These are phyloP conservation scores for Sander lucioperca DNA, from an alignment of 2,113 vertebrate genomes.

Conservation along the genomic window DNA sequence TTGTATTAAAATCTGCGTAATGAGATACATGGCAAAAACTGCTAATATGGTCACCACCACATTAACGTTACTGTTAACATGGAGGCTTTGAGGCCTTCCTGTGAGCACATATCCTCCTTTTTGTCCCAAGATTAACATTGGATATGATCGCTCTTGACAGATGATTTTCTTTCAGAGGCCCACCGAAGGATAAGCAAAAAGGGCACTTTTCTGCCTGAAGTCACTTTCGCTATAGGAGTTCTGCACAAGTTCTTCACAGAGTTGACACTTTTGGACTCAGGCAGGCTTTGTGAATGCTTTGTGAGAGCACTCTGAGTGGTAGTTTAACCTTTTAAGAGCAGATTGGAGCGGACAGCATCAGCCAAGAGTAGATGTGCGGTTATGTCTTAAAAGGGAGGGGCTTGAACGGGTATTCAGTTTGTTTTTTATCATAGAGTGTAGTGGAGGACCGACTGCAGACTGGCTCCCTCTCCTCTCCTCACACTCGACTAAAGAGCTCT, in stretches of 20 bases:
- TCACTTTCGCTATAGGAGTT: constrained; percentile 74
- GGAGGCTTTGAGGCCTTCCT: not conserved
- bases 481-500: constrained; percentile 62
- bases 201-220: constrained; percentile 84
- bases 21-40: not conserved
- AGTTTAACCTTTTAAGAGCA: constrained; percentile 2
- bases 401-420: constrained; percentile 80
- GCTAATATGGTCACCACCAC: not conserved
- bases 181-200: constrained; percentile 91
- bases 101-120: constrained; percentile 49
- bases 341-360: constrained; percentile 27
- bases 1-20: not conserved
- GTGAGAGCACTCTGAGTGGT: not conserved
- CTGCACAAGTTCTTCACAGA: constrained; percentile 3
- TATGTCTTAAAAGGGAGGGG: constrained; percentile 86
- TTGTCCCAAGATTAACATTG: constrained; percentile 89
- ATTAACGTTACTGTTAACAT: not conserved
- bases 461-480: constrained; percentile 68
- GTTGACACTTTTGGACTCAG: constrained; percentile 3
- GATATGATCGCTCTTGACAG: constrained; percentile 91
- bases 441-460: constrained; percentile 69
- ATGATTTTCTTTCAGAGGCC: constrained; percentile 91
- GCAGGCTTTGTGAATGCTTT: not conserved
- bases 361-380: constrained; percentile 85
- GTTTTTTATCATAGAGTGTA: constrained; percentile 70